Evolutionary conservation across 2,113 vertebrate species (phyloP), one percentile per base, ranked within the genome.

Genomic region (Helogale parvula): DNA sequence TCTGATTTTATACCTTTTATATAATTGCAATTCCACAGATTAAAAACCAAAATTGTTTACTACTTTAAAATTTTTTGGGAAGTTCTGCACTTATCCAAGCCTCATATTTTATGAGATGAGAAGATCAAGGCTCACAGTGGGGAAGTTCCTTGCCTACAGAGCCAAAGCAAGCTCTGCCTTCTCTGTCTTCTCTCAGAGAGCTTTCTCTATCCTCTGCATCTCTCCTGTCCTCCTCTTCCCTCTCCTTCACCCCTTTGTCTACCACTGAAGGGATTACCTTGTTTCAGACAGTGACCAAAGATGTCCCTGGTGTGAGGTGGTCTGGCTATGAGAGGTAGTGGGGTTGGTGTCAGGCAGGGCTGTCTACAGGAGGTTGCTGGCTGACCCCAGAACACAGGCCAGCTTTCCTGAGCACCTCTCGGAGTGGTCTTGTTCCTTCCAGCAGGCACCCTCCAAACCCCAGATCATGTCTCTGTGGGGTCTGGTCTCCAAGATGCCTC

Each of bases 391-490:
- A 80, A 80, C 14, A 16, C n/a, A 69, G 4, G 15, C 29, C 27
- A 25, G 2, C 5, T 86, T 71, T 92, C 77, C 54, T 41, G 19
- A 50, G 8, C 23, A 11, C 9, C 9, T 91, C 79, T 81, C n/a
- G 29, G 72, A 83, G 65, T 79, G 38, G 29, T 10, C 52, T 93
- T 89, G 13, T 71, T 89, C 52, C 74, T 93, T 94, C 80, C 71
- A 96, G 50, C 35, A 98, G 97, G 95, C 80, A 80, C 90, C 95
- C 91, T 91, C 63, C 79, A 96, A 84, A 82, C 50, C 77, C 85
- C 88, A 96, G 94, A 95, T 98, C 97, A 98, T 98, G 98, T 98
- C 99, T 93, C 98, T 99, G 47, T 99, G 99, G 99, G 97, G 93
- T 96, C 92, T 98, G 27, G 92, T 99, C 90, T 98, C 98, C 82